Conservation (phyloP, 2,113 vertebrate species). For the Catagonus wagneri region DNA sequence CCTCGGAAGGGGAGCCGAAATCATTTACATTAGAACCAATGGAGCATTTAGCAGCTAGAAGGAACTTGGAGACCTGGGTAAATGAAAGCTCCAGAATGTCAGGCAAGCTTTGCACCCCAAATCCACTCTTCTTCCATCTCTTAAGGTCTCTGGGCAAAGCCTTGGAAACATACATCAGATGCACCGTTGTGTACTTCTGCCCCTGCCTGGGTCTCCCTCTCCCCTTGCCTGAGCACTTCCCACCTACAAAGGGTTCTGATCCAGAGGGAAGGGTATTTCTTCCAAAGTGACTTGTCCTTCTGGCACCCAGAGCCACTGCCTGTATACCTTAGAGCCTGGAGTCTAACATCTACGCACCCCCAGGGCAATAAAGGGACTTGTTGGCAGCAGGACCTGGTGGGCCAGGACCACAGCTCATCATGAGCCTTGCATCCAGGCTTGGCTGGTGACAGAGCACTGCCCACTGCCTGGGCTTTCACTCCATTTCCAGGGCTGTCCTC, state of each 20-base stretch:
- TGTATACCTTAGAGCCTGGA: background rate
- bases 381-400: background rate
- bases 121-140: background rate
- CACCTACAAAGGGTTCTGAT: background rate
- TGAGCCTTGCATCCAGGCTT: background rate
- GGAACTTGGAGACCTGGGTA: background rate
- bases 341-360: background rate
- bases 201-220: background rate
- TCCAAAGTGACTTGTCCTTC: background rate
- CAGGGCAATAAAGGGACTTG: background rate
- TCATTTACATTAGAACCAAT: constrained; percentile 39
- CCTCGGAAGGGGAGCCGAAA: background rate
- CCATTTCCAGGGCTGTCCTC: constrained; percentile 25
- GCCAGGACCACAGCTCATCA: background rate
- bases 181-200: background rate
- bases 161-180: constrained; percentile 14
- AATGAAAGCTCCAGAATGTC: constrained; percentile 6
- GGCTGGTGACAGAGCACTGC: background rate
- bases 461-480: background rate
- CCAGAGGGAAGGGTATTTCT: background rate
- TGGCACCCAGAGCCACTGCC: background rate
- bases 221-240: background rate
- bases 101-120: background rate
- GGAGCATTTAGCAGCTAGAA: background rate
- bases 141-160: constrained; percentile 38